Conservation (phyloP, 1,140 invertebrate species). For the Drosophila punjabiensis region DNA sequence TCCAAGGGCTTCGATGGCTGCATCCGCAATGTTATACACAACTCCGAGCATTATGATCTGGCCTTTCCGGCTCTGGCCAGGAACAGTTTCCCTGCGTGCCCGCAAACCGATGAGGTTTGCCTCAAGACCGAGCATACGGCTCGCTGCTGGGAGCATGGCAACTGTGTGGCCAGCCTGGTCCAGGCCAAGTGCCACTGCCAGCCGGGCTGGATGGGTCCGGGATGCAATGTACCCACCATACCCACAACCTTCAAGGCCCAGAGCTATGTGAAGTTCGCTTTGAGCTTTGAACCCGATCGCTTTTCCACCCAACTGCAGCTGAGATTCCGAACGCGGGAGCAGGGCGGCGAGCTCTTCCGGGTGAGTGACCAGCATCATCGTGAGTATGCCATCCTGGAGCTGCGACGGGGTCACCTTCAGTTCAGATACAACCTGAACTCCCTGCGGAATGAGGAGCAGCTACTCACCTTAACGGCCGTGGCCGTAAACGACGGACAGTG, state of each 20-base stretch:
- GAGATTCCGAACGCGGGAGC: conserved; percentile 89
- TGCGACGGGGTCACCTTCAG: conserved; percentile 87
- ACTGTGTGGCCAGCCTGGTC: conserved; percentile 88
- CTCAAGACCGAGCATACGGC: conserved; percentile 86
- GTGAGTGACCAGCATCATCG: conserved; percentile 89
- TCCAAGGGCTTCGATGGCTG: conserved; percentile 89
- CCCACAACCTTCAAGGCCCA: conserved; percentile 88
- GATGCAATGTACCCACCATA: conserved; percentile 87
- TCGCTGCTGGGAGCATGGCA: conserved; percentile 87
- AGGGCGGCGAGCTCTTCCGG: conserved; percentile 88
- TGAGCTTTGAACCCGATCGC: conserved; percentile 89
- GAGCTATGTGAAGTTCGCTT: conserved; percentile 90
- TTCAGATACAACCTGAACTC: conserved; percentile 90
- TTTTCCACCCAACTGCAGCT: conserved; percentile 89
- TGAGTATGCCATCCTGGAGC: conserved; percentile 89
- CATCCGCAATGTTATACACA: conserved; percentile 89
- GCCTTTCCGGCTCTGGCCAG: conserved; percentile 86
- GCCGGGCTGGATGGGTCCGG: conserved; percentile 88
- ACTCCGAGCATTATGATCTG: conserved; percentile 89
- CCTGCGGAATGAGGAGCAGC: conserved; percentile 87
- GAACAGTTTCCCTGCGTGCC: conserved; percentile 87
- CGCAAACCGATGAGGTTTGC: conserved; percentile 87
- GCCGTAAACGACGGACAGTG: conserved; percentile 90
- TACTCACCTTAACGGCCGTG: conserved; percentile 87
- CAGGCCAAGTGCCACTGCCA: conserved; percentile 88